Evolutionary conservation across 2,888 invertebrate species (phyloP), one percentile per base, ranked within the genome.

Genomic region (Melanchra persicariae): DNA sequence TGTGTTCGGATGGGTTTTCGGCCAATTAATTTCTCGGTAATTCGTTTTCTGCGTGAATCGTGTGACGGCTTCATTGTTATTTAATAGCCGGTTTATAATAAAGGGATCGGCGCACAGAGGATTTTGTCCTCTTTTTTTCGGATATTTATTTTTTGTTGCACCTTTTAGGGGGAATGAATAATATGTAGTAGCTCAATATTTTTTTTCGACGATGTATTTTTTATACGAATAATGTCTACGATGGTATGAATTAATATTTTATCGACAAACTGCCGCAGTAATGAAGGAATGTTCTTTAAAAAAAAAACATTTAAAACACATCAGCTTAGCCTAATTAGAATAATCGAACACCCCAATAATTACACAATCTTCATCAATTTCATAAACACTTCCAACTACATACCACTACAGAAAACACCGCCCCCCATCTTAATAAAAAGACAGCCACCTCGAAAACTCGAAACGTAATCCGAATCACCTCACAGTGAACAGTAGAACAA

Each of bases 11-110:
- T 91, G 89, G 93, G 94, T 94, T 95, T 95, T 94, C 94, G 93
- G 94, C 93, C 95, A 95, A 96, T 96, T 96, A 96, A 93, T 94
- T 94, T 90, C 87, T 90, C 90, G 90, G 93, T 95, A 94, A 95
- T 95, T 94, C 91, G 91, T 93, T 93, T 94, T 90, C 87, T 85
- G 89, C 84, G 86, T 89, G 85, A 87, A 87, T 90, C 89, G 89
- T 91, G 88, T 89, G 87, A 87, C 87, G 79, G 90, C 90, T 91
- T 92, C 90, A 93, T 92, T 91, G 93, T 91, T 92, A 90, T 90
- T 91, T 91, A 93, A 93, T 93, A 91, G 91, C 80, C 80, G 86
- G 86, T 90, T 87, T 84, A 85, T 62, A 74, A 87, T 88, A 34
- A 68, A 61, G 70, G 86, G 70, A 63, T 81, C 57, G 63, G n/a